A percentile compares a stretch with the other conserved stretches of the same genome.
Evolutionary conservation across 2,888 invertebrate genomes (phyloP).

Genomic region (Thymelicus lineola): DNA sequence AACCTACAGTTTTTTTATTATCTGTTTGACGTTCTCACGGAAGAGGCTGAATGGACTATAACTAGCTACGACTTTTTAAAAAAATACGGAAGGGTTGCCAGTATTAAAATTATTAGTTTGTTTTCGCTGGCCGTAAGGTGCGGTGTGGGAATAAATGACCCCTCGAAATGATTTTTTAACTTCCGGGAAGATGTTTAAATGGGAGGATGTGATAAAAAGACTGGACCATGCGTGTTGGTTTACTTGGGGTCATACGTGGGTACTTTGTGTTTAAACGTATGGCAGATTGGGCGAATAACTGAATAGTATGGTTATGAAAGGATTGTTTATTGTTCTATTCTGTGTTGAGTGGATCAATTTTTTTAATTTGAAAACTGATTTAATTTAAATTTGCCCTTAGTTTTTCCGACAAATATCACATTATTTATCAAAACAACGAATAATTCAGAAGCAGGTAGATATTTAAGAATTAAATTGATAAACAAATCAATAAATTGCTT

Average conservation of each 20-base stretch:
- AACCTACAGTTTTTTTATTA: constrained; percentile 69
- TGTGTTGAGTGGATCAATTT: no score
- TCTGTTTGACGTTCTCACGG: constrained; percentile 82
- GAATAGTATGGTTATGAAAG: constrained; percentile 11
- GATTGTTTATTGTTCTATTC: constrained; percentile 1
- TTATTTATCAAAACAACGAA: no score
- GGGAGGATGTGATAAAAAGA: constrained; percentile 73
- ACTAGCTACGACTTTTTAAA: constrained; percentile 56
- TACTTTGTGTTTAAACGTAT: constrained; percentile 16
- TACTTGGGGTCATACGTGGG: constrained; percentile 45
- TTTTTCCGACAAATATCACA: no score
- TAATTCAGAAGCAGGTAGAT: no score
- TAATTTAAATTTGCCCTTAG: no score
- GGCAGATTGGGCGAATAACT: constrained; percentile 24
- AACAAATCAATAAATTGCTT: no score
- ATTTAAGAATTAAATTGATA: no score
- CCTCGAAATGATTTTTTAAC: constrained; percentile 69
- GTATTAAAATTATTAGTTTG: constrained; percentile 79
- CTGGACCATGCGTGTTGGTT: constrained; percentile 67
- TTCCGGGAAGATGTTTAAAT: constrained; percentile 78
- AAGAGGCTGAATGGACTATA: constrained; percentile 75
- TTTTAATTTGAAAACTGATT: no score
- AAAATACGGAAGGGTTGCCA: constrained; percentile 82
- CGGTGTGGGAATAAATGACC: constrained; percentile 81
- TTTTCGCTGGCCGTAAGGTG: constrained; percentile 74